Evolutionary conservation across 2,888 invertebrate species (phyloP).

Genomic region (Apomyelois bistriatella): DNA sequence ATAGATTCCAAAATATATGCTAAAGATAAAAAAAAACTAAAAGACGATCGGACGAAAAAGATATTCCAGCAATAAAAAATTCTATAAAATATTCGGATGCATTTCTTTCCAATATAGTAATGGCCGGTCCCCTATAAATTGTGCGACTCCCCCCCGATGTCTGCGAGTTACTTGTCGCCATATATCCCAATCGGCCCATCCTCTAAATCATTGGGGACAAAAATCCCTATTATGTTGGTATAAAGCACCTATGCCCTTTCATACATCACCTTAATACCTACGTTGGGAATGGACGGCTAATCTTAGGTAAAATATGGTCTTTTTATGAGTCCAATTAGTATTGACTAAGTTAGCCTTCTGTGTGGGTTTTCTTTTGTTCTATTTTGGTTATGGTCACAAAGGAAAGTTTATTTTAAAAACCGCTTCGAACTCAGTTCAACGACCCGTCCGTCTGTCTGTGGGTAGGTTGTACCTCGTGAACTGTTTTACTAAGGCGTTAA

Average conservation of each 20-base stretch:
- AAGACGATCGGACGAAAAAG: too few species aligned
- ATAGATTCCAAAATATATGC: too few species aligned
- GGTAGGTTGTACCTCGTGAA: too few species aligned
- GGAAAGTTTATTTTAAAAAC: too few species aligned
- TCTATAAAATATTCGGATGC: slow-evolving; percentile 1
- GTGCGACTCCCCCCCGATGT: slow-evolving; percentile 4
- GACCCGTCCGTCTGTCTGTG: too few species aligned
- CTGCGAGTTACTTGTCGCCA: slow-evolving; percentile 12
- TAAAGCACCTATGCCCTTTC: slow-evolving; percentile 14
- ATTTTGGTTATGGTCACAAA: too few species aligned
- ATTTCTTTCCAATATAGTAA: slow-evolving; percentile 13
- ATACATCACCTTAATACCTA: slow-evolving; percentile 13
- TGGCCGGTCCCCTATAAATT: slow-evolving; percentile 11
- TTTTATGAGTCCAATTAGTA: background rate
- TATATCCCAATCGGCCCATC: slow-evolving; percentile 13
- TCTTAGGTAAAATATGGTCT: slow-evolving; percentile 1
- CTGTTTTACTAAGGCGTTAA: too few species aligned
- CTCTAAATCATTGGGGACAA: slow-evolving; percentile 14
- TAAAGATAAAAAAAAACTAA: too few species aligned
- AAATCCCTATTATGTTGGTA: slow-evolving; percentile 13
- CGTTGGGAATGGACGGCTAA: slow-evolving; percentile 6
- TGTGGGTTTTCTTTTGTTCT: too few species aligned
- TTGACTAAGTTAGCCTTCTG: too few species aligned
- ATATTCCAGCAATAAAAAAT: slow-evolving; percentile 1
- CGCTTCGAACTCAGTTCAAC: too few species aligned